Evolutionary conservation across 2,797 vertebrate species (phyloP).

Genomic region (Crocodylus rhombifer): DNA sequence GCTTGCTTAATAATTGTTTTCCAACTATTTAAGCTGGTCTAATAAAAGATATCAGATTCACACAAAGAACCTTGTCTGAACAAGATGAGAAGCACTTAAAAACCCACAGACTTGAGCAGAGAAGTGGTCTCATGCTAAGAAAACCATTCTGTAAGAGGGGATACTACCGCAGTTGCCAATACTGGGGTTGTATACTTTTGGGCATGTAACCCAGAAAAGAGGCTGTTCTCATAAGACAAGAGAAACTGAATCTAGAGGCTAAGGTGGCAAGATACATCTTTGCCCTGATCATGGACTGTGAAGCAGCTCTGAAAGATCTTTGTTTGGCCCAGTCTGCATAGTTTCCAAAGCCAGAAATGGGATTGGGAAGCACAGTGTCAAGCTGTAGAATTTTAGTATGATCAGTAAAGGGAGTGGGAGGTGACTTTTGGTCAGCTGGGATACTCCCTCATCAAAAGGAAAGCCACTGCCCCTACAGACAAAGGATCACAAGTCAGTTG

Average conservation of each 20-base stretch:
- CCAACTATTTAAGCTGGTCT: no score
- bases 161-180: neutral
- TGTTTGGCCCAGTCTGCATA: neutral
- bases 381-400: neutral
- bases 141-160: accelerated
- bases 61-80: neutral
- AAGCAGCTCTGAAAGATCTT: neutral
- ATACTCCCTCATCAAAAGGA: neutral
- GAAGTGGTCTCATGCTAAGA: neutral
- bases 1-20: no score
- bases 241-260: neutral
- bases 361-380: neutral
- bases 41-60: no score
- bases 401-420: neutral
- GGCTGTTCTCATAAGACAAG: no score
- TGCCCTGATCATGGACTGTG: neutral
- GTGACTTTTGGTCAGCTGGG: neutral
- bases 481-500: neutral
- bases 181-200: neutral
- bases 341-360: neutral
- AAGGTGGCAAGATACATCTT: neutral
- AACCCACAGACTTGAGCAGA: neutral
- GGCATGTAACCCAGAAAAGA: neutral
- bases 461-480: neutral
- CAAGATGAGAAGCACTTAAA: neutral